These are phyloP conservation scores for Orientallactaga bullata DNA, from an alignment of 2,113 vertebrate genomes.

Conservation along the genomic window DNA sequence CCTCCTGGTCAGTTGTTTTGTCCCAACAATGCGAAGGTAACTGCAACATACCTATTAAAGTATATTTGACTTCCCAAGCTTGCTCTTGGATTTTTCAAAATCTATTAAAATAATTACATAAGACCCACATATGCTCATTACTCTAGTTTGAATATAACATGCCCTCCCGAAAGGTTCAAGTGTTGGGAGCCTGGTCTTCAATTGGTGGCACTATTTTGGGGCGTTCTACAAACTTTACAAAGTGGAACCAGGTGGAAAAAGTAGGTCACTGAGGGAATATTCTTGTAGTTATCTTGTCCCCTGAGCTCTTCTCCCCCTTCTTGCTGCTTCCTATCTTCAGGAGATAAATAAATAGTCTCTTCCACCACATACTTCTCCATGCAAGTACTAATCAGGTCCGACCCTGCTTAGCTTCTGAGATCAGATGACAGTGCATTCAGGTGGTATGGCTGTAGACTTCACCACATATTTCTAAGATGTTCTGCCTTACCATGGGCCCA, in stretches of 20 bases:
- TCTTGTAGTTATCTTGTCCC: too few species aligned
- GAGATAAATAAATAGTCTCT: too few species aligned
- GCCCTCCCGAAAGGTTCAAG: too few species aligned
- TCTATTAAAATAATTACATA: conserved; percentile 9
- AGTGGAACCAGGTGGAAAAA: neutral
- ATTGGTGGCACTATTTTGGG: neutral
- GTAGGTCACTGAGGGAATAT: neutral
- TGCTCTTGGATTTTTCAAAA: conserved; percentile 1
- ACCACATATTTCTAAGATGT: neutral
- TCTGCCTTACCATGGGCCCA: neutral
- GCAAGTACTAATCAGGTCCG: too few species aligned
- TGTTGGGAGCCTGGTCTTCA: neutral
- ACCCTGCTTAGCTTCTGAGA: too few species aligned
- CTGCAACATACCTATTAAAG: neutral
- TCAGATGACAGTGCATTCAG: too few species aligned
- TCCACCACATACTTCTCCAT: too few species aligned
- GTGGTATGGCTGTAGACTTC: too few species aligned
- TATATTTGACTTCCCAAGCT: neutral
- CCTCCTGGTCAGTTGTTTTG: too few species aligned
- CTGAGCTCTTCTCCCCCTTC: neutral
- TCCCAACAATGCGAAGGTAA: too few species aligned
- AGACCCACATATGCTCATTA: neutral
- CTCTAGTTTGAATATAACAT: neutral
- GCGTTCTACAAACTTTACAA: neutral
- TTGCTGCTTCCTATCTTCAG: neutral